Evolutionary conservation across 2,113 vertebrate species (phyloP).

Genomic region (Lagenorhynchus albirostris): DNA sequence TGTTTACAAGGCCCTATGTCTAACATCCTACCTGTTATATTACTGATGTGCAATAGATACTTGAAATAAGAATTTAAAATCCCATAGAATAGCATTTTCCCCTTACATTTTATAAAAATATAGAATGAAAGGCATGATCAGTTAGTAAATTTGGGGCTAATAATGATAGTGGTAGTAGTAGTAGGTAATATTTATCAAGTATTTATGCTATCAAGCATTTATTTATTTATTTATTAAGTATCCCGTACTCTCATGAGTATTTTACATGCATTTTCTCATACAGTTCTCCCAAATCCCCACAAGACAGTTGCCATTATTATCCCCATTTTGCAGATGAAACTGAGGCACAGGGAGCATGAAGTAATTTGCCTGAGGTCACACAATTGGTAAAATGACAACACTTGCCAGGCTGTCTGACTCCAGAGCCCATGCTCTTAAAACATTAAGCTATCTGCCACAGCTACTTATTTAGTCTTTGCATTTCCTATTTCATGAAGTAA

Average conservation of each 20-base stretch:
- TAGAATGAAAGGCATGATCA: not conserved
- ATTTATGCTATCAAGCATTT: not conserved
- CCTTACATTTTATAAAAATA: constrained; percentile 27
- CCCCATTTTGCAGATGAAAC: not conserved
- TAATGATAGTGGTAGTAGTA: not conserved
- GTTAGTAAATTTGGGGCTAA: not conserved
- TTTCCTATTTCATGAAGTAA: not conserved
- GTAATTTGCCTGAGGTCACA: not conserved
- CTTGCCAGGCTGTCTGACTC: not conserved
- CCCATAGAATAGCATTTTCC: not conserved
- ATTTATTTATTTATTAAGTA: not conserved
- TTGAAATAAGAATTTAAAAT: not conserved
- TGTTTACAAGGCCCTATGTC: not conserved
- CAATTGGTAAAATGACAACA: not conserved
- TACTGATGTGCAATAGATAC: not conserved
- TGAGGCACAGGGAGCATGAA: not conserved
- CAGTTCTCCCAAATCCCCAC: not conserved
- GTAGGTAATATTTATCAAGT: not conserved
- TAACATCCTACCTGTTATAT: not conserved
- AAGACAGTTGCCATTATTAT: not conserved
- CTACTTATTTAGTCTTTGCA: not conserved
- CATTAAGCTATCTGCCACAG: not conserved
- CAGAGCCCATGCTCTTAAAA: not conserved
- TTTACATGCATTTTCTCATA: not conserved
- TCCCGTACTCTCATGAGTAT: not conserved